Evolutionary conservation across 2,888 invertebrate genomes (phyloP).

Genomic region (Latheticus oryzae): DNA sequence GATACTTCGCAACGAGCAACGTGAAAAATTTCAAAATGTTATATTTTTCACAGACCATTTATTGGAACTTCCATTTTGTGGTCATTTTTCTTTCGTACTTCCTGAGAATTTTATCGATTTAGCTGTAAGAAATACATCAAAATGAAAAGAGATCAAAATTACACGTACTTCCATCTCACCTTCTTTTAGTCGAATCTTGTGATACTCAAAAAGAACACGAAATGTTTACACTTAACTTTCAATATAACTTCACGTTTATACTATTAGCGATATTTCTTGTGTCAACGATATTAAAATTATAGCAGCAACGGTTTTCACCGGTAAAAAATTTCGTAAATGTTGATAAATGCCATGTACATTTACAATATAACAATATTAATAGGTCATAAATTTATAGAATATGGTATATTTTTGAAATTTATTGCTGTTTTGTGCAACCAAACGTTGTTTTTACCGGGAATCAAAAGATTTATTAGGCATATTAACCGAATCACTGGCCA

Average conservation of each 20-base stretch:
- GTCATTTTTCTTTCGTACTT: conserved; percentile 41
- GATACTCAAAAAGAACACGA: conserved; percentile 10
- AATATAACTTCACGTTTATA: conserved; percentile 4
- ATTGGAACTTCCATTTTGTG: conserved; percentile 44
- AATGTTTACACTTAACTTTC: conserved; percentile 12
- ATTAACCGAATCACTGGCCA: conserved; percentile 43
- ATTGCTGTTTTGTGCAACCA: conserved; percentile 44
- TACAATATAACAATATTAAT: conserved; percentile 44
- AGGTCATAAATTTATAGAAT: conserved; percentile 45
- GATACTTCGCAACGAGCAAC: conserved; percentile 42
- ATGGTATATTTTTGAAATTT: conserved; percentile 43
- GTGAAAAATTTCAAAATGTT: conserved; percentile 44
- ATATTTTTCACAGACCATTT: conserved; percentile 45
- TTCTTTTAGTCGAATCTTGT: too few relatives aligned
- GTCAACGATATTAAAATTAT: conserved; percentile 19
- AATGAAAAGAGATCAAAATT: conserved; percentile 35
- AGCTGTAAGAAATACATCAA: conserved; percentile 39
- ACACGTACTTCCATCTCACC: conserved; percentile 34
- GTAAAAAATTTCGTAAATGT: conserved; percentile 39
- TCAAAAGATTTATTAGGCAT: conserved; percentile 44
- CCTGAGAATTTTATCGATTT: conserved; percentile 41
- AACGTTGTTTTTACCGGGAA: conserved; percentile 45
- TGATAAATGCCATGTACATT: conserved; percentile 43
- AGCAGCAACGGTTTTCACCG: conserved; percentile 6
- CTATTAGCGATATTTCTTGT: conserved; percentile 18